Conservation (phyloP, 2,797 vertebrate genomes). For the Rhadinocentrus ornatus region DNA sequence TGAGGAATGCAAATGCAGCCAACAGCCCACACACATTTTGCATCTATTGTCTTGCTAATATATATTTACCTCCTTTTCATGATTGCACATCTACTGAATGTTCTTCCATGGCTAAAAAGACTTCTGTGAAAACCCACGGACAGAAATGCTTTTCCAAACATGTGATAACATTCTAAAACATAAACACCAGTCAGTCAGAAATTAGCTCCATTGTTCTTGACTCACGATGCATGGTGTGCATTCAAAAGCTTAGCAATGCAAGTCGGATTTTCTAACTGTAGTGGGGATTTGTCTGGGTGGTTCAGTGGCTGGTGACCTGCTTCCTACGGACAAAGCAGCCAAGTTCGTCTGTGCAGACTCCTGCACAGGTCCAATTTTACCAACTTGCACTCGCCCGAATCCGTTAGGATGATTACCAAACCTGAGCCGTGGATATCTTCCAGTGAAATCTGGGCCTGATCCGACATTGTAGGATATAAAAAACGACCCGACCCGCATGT, state of each 20-base stretch:
- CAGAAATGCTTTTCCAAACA: conserved; percentile 14
- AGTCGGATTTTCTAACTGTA: conserved; percentile 7
- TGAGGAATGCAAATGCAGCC: too few relatives aligned
- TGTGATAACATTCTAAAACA: conserved; percentile 1
- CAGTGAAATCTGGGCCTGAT: too few relatives aligned
- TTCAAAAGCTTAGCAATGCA: conserved; percentile 1
- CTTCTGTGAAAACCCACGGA: neutral
- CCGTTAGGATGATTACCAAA: too few relatives aligned
- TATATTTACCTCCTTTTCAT: neutral
- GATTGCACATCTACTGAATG: neutral
- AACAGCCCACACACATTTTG: neutral
- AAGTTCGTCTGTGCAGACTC: too few relatives aligned
- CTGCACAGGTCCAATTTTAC: too few relatives aligned
- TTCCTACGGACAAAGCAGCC: conserved; percentile 45
- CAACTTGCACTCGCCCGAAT: too few relatives aligned
- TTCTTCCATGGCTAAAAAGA: neutral
- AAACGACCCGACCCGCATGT: too few relatives aligned
- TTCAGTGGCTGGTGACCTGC: conserved; percentile 42
- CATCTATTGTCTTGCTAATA: neutral
- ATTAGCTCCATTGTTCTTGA: conserved; percentile 12
- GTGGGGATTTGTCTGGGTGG: conserved; percentile 16
- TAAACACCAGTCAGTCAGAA: conserved; percentile 13
- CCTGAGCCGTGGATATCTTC: too few relatives aligned
- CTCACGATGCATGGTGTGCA: conserved; percentile 10
- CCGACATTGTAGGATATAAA: too few relatives aligned